These are phyloP conservation scores for Tadarida brasiliensis DNA, from an alignment of 2,797 vertebrate species.

Conservation along the genomic window DNA sequence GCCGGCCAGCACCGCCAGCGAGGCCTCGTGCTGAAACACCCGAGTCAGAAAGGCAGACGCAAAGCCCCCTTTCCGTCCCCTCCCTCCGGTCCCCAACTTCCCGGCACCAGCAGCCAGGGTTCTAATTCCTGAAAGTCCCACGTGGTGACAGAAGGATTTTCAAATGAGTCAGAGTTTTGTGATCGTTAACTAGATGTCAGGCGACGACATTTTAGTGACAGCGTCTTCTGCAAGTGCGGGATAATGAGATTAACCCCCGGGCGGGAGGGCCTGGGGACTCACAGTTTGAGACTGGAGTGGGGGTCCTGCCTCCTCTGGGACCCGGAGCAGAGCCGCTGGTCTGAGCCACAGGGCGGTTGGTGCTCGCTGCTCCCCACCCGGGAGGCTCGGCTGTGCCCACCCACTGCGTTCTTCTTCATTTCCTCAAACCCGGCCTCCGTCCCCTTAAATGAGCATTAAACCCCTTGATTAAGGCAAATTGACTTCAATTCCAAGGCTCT, in stretches of 20 bases:
- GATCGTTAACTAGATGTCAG: neutral
- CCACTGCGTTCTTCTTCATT: conserved; percentile 60
- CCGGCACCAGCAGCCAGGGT: accelerated
- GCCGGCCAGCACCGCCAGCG: neutral
- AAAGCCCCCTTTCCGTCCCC: neutral
- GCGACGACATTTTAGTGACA: neutral
- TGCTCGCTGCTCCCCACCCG: neutral
- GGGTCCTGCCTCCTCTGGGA: accelerated
- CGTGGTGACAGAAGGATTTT: neutral
- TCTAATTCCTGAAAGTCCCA: neutral
- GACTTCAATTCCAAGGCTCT: conserved; percentile 65
- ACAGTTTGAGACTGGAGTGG: accelerated
- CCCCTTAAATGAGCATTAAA: conserved; percentile 77
- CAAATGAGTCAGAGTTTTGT: neutral
- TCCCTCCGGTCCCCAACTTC: no score
- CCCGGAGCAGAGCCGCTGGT: neutral
- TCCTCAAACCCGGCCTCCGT: conserved; percentile 60
- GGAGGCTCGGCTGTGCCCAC: neutral
- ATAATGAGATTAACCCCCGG: neutral
- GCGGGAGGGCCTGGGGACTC: neutral
- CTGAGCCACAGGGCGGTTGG: neutral
- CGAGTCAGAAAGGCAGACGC: neutral
- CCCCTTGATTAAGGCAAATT: conserved; percentile 77
- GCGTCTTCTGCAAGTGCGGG: neutral
- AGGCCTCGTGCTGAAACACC: accelerated